These are phyloP conservation scores for Crypturellus tataupa DNA, from an alignment of 2,797 vertebrate genomes.

Conservation along the genomic window DNA sequence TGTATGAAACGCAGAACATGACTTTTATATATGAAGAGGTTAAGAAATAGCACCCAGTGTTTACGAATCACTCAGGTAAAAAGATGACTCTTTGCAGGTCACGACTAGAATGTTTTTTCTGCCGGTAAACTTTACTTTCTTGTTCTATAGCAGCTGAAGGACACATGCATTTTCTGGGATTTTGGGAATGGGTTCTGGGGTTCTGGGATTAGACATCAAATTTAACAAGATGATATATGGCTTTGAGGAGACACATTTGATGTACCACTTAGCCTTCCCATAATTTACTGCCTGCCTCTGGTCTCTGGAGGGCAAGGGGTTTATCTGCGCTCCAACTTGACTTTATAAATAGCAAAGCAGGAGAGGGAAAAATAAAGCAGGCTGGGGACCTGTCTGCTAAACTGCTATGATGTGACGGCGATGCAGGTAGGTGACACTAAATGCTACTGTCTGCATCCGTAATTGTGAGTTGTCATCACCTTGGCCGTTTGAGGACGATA, in stretches of 20 bases:
- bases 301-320: constrained; percentile 64
- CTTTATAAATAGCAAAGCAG: constrained; percentile 77
- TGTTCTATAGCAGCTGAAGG: constrained; percentile 66
- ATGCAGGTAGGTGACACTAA: constrained; percentile 75
- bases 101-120: constrained; percentile 35
- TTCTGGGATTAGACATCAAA: constrained; percentile 75
- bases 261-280: constrained; percentile 76
- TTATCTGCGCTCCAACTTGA: constrained; percentile 69
- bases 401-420: constrained; percentile 48
- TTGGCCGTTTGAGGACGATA: constrained; percentile 48
- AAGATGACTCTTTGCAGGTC: constrained; percentile 22
- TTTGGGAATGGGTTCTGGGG: constrained; percentile 71
- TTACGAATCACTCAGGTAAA: neutral
- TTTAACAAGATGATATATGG: constrained; percentile 78
- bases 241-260: constrained; percentile 75
- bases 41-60: neutral
- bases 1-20: neutral
- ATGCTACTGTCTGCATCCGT: constrained; percentile 70
- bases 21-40: neutral
- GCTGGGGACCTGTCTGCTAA: constrained; percentile 61
- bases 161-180: constrained; percentile 63
- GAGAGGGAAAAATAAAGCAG: constrained; percentile 56
- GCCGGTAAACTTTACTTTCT: constrained; percentile 61
- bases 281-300: constrained; percentile 61
- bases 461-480: constrained; percentile 76